Evolutionary conservation across 2,113 vertebrate genomes (phyloP).

Genomic region (Anhinga rufa): DNA sequence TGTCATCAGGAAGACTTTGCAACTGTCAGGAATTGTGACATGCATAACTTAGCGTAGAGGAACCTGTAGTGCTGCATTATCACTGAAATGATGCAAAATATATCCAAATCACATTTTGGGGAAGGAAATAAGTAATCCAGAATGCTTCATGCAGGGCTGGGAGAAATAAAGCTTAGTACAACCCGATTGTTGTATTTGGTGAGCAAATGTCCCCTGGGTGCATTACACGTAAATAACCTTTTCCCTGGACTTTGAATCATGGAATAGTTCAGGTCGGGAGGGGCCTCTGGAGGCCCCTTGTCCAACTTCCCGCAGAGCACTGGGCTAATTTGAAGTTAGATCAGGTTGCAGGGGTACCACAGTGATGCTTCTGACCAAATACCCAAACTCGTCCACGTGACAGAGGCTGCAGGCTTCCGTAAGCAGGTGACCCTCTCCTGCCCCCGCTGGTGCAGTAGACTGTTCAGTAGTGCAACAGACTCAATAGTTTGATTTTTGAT

Average conservation of each 20-base stretch:
- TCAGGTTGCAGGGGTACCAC: background rate
- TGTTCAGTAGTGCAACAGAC: background rate
- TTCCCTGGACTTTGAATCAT: background rate
- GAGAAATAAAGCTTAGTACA: background rate
- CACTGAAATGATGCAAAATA: background rate
- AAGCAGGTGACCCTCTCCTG: background rate
- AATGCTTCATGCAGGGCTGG: background rate
- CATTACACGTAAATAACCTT: background rate
- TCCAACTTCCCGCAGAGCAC: background rate
- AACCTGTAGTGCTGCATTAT: rapidly evolving
- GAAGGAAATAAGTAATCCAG: background rate
- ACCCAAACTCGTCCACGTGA: background rate
- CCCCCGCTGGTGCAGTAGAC: background rate
- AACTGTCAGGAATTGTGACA: background rate
- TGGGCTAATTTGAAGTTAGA: background rate
- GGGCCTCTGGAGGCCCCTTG: background rate
- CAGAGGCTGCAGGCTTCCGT: background rate
- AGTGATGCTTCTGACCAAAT: background rate
- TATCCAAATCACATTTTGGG: background rate
- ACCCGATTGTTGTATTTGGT: background rate
- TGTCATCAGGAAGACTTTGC: too few relatives aligned
- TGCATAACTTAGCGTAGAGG: background rate
- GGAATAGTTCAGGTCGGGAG: background rate
- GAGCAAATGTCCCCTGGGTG: background rate
- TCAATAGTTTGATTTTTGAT: background rate